Percentiles rank a stretch among this genome's conserved stretches.
phyloP scores from a whole-genome alignment of 2,888 invertebrate species.

The Drosophila tanythrix region DNA sequence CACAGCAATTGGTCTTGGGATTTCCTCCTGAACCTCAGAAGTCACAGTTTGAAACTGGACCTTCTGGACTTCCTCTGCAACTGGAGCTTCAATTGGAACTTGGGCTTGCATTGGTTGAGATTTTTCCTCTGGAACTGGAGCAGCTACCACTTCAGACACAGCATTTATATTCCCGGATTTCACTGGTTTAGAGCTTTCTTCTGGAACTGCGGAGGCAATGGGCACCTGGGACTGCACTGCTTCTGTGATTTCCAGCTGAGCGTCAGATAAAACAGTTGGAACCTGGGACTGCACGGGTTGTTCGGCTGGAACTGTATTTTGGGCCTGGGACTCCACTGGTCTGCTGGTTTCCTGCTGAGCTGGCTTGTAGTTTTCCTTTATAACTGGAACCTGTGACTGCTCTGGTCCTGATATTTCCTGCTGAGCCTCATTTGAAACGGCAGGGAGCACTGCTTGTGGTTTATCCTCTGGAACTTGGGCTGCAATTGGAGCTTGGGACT shows the following conservation, averaged over 20 bases:
- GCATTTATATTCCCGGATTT: background rate
- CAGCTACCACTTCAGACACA: background rate
- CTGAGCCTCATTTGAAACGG: background rate
- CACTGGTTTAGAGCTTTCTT: background rate
- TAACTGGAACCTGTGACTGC: background rate
- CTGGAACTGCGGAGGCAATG: background rate
- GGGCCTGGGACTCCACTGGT: background rate
- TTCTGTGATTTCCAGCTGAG: background rate
- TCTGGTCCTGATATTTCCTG: background rate
- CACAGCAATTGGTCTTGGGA: background rate
- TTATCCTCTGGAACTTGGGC: background rate
- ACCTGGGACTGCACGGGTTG: background rate
- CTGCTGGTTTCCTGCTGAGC: background rate
- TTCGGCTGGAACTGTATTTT: background rate
- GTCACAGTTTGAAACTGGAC: background rate
- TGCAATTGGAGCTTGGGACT: background rate
- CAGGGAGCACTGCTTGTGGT: fast-evolving
- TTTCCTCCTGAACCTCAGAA: background rate
- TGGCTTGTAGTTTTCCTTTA: background rate
- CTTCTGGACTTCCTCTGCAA: too few relatives aligned
- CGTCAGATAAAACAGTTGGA: background rate
- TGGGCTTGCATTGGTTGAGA: background rate
- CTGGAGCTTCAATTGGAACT: background rate
- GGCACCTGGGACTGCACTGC: background rate
- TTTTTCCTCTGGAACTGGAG: background rate